phyloP scores from a whole-genome alignment of 2,113 vertebrate genomes.

The Psammodynastes pulverulentus region DNA sequence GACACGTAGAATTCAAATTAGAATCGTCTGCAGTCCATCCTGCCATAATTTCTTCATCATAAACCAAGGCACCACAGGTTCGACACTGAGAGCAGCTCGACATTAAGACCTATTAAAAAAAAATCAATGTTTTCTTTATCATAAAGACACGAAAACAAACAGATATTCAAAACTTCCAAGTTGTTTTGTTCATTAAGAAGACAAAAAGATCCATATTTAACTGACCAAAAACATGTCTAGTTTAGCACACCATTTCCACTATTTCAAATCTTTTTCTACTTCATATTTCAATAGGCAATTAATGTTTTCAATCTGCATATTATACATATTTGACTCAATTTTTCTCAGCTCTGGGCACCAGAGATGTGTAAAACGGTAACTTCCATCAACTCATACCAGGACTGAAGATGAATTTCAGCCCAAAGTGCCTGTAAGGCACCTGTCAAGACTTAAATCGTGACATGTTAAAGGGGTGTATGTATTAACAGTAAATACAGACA shows the following conservation, averaged over 20 bases:
- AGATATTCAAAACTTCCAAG: background rate
- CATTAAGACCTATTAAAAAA: constrained; percentile 85
- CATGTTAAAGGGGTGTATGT: background rate
- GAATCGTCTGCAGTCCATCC: constrained; percentile 97
- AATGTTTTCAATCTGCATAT: background rate
- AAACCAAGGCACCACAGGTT: constrained; percentile 87
- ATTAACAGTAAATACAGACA: background rate
- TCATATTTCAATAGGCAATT: background rate
- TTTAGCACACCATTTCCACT: background rate
- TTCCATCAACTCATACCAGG: background rate
- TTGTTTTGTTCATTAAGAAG: background rate
- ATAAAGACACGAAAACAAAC: background rate
- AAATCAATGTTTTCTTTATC: background rate
- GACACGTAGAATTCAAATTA: constrained; percentile 93
- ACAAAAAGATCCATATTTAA: background rate
- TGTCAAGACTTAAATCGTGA: background rate
- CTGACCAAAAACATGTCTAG: background rate
- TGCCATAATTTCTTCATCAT: constrained; percentile 98
- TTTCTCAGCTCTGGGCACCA: background rate
- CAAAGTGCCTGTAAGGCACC: background rate
- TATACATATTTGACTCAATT: background rate
- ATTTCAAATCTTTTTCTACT: background rate
- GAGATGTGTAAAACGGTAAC: background rate
- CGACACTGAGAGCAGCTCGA: constrained; percentile 96
- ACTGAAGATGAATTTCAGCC: background rate